Evolutionary conservation across 2,797 vertebrate genomes (phyloP), one percentile per base, ranked within the genome.

Genomic region (Cyclopterus lumpus): DNA sequence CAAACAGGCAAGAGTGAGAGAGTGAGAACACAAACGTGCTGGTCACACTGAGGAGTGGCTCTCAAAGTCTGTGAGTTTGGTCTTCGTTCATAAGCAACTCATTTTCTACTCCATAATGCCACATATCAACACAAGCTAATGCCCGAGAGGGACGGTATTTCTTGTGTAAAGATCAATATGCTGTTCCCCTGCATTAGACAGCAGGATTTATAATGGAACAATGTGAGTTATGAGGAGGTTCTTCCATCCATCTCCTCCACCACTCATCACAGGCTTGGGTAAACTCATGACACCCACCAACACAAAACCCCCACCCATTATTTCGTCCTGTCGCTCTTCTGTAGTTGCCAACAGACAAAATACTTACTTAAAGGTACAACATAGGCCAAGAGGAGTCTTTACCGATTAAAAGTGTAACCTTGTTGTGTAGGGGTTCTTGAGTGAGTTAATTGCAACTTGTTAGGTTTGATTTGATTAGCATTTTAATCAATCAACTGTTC

Each of bases 81-180:
- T 77, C 67, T 49, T 69, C 58, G 66, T 53, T 62, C 30, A 14
- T 18, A 36, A 73, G 67, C 67, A 73, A 67, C 66, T 82, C n/a
- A 83, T 84, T 87, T 77, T 68, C 75, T 75, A 78, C 85, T 57
- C 63, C 67, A 54, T 67, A 74, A 58, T 67, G 46, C 80, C 60
- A 80, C 89, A 87, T 80, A 88, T 91, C 83, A 91, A 80, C 82
- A 86, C 81, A 78, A 60, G 82, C 80, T 88, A 80, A 85, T 64
- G 57, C 38, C 77, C 77, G 63, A 48, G 67, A 81, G 73, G 79
- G 79, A 83, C 86, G 80, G 72, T 90, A 92, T 91, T 90, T 93
- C 83, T 89, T 75, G 49, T 69, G 81, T 62, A 81, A 87, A 88
- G 84, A 93, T 93, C 93, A 92, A 94, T 93, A 93, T 72, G 53